Evolutionary conservation across 2,113 vertebrate genomes (phyloP).

Genomic region (Bos indicus): DNA sequence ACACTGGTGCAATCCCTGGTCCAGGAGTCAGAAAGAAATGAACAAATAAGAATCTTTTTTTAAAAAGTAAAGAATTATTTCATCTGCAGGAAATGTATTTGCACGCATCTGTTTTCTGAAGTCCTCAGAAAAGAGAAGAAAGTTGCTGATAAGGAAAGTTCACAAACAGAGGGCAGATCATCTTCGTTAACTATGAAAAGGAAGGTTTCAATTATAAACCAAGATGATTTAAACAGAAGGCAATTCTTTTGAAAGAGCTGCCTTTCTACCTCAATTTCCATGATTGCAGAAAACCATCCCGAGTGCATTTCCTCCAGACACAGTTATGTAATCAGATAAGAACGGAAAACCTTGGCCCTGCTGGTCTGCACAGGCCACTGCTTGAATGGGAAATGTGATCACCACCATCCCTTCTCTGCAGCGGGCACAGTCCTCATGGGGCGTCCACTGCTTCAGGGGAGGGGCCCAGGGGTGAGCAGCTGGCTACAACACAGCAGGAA

Average conservation of each 20-base stretch:
- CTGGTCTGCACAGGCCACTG: rapidly evolving
- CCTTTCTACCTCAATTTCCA: not conserved
- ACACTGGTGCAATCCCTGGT: not conserved
- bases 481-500: rapidly evolving
- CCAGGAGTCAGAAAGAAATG: not conserved
- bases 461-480: rapidly evolving
- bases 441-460: rapidly evolving
- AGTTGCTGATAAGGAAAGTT: not conserved
- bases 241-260: not conserved
- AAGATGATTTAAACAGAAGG: not conserved
- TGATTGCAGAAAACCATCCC: not conserved
- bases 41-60: not conserved
- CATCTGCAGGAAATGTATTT: not conserved
- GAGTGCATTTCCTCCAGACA: not conserved
- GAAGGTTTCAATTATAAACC: not conserved
- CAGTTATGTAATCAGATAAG: rapidly evolving
- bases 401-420: rapidly evolving
- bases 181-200: not conserved
- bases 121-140: not conserved
- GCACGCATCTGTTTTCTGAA: not conserved
- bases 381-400: rapidly evolving
- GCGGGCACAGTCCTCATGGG: rapidly evolving
- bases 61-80: not conserved
- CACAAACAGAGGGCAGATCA: no score
- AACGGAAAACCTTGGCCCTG: rapidly evolving